A percentile compares a stretch with the other conserved stretches of the same genome.
Conservation (phyloP, 2,797 vertebrate species). For the Miichthys miiuy region DNA sequence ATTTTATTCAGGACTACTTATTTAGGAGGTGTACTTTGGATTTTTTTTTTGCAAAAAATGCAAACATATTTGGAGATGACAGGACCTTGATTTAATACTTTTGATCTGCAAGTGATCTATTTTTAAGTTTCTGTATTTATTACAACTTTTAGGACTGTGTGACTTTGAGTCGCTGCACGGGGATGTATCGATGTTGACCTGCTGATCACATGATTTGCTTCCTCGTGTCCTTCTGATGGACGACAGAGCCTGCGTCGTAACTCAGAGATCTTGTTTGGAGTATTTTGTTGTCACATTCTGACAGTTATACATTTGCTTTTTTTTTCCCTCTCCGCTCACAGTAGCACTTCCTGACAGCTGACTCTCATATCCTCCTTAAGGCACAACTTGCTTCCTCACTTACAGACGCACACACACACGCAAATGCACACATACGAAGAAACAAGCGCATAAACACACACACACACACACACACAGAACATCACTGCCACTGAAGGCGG, state of each 20-base stretch:
- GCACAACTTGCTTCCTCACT: conserved; percentile 68
- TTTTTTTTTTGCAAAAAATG: too few species aligned
- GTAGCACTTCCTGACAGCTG: conserved; percentile 79
- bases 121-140: too few species aligned
- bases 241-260: neutral
- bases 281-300: neutral
- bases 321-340: conserved; percentile 56
- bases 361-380: conserved; percentile 81
- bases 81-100: too few species aligned
- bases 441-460: neutral
- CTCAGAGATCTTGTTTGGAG: neutral
- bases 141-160: too few species aligned
- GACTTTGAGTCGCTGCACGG: neutral
- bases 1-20: neutral
- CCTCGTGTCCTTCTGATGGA: neutral
- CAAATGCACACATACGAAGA: neutral
- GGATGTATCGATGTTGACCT: neutral
- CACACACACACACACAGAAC: neutral
- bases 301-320: conserved; percentile 23
- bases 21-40: too few species aligned
- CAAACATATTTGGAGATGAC: too few species aligned
- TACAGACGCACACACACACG: neutral
- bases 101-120: too few species aligned
- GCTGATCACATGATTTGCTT: neutral
- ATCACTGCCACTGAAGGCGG: conserved; percentile 34